phyloP scores from a whole-genome alignment of 2,888 invertebrate species.

The Stenichneumon culpator region DNA sequence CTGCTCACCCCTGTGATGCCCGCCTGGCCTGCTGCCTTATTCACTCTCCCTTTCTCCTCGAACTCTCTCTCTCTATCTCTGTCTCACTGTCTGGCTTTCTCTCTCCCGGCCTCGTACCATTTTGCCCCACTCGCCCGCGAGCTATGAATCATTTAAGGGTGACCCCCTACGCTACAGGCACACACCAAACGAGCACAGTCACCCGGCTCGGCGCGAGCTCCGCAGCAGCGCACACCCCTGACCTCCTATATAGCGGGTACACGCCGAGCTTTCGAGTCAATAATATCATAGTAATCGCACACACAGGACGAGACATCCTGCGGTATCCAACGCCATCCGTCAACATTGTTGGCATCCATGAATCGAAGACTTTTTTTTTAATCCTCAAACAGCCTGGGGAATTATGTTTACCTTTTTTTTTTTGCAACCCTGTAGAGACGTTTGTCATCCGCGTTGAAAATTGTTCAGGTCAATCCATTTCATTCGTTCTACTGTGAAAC shows the following conservation, averaged over 20 bases:
- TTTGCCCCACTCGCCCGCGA: constrained; percentile 42
- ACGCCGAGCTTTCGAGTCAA: constrained; percentile 49
- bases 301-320: background rate
- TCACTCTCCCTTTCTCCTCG: constrained; percentile 26
- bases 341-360: constrained; percentile 12
- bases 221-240: constrained; percentile 31
- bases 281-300: constrained; percentile 45
- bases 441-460: too few relatives aligned
- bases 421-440: too few relatives aligned
- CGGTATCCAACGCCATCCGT: constrained; percentile 1
- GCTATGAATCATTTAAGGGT: constrained; percentile 79
- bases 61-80: background rate
- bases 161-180: constrained; percentile 65
- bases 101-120: background rate
- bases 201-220: constrained; percentile 34
- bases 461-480: too few relatives aligned
- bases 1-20: constrained; percentile 64
- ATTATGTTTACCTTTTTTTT: background rate
- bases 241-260: constrained; percentile 38
- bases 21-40: constrained; percentile 23
- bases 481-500: too few relatives aligned
- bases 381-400: background rate
- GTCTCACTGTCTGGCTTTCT: background rate
- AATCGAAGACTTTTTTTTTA: constrained; percentile 23
- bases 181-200: constrained; percentile 34